Evolutionary conservation across 2,113 vertebrate species (phyloP), one percentile per base, ranked within the genome.

Genomic region (Carassius auratus): DNA sequence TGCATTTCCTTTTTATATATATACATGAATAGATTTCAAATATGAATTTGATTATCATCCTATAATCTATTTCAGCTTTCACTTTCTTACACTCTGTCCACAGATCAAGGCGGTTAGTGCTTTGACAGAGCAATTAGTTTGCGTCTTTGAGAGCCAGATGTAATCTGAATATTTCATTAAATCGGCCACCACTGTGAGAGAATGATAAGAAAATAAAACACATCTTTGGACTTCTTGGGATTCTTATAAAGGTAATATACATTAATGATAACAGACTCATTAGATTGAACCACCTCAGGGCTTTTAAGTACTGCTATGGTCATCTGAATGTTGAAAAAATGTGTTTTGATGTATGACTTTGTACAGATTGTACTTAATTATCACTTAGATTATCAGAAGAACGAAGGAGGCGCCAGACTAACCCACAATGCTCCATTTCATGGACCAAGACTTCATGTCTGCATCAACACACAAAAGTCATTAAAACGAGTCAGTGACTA

Each of bases 401-500:
- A 45, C 7, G 14, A 76, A 26, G 38, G 15, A 81, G 45, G 42
- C 2, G 26, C 42, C 62, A 52, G 62, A 36, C 33, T 69, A 48
- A 68, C 45, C 62, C 80, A 55, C 62, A 81, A 30, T 52, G 8
- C 7, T 10, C 9, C 42, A 52, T 68, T 81, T 68, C 62, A 81
- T 69, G 42, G 64, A 68, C 26, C 50, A 38, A 85, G 81, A 66
- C 42, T 84, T 61, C 64, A 84, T 87, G 68, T 87, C 69, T 36
- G 33, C 61, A 66, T 81, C 76, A 69, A 48, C 82, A 85, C 73
- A 87, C 73, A 71, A 42, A 78, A 78, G 75, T 82, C 33, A 26
- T 88, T 68, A 86, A 88, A 83, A 55, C 3, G 3, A 86, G 52
- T 85, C 81, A 81, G 30, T 76, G 68, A 76, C 48, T 57, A 81